Percentiles rank a stretch among this genome's conserved stretches.
Evolutionary conservation across 2,797 vertebrate species (phyloP).

Genomic region (Amblyraja radiata): DNA sequence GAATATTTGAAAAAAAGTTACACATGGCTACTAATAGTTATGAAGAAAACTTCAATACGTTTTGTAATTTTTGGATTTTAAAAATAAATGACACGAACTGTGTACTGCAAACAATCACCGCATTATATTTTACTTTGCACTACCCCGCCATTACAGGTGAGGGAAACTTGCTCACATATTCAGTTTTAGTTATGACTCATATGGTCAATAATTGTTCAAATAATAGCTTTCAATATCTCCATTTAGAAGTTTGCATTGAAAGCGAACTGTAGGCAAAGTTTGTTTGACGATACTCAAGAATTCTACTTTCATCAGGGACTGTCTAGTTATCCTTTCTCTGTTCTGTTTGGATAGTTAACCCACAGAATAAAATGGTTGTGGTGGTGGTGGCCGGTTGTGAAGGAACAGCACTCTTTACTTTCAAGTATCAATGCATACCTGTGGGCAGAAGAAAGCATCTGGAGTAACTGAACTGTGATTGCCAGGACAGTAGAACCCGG

Average conservation of each 20-base stretch:
- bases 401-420: background rate
- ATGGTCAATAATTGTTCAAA: background rate
- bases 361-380: background rate
- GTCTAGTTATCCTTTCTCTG: background rate
- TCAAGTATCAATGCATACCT: conserved; percentile 54
- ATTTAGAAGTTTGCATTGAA: background rate
- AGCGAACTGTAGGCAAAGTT: background rate
- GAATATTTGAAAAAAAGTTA: background rate
- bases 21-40: background rate
- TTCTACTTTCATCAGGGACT: background rate
- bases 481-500: conserved; percentile 72
- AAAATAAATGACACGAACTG: background rate
- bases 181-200: background rate
- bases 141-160: background rate
- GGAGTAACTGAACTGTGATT: conserved; percentile 61
- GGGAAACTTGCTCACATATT: background rate
- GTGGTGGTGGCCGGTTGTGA: background rate
- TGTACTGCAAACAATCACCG: background rate
- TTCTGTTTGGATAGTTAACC: background rate
- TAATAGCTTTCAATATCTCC: background rate
- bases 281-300: background rate
- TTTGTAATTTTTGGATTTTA: background rate
- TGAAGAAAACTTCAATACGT: background rate
- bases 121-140: background rate
- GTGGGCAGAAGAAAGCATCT: conserved; percentile 68